Conservation (phyloP, 2,797 vertebrate species). For the Tadarida brasiliensis region DNA sequence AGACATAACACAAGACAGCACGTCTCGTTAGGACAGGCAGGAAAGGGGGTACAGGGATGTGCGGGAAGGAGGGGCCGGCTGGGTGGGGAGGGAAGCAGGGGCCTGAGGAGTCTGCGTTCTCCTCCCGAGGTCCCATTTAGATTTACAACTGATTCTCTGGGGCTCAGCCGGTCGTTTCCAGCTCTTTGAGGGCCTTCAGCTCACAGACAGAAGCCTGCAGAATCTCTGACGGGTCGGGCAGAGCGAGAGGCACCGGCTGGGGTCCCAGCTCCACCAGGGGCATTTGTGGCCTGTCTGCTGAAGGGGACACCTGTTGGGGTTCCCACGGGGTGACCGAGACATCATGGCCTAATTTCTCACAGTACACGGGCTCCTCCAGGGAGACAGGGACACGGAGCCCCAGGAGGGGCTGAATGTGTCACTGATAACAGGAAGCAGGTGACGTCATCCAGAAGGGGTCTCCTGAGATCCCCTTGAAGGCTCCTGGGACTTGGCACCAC, state of each 20-base stretch:
- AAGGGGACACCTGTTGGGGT: conserved; percentile 52
- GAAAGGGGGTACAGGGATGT: neutral
- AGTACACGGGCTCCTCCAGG: too few species aligned
- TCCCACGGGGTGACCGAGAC: neutral
- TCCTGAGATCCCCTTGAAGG: neutral
- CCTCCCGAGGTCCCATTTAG: neutral
- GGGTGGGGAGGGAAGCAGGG: neutral
- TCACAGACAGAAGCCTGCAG: neutral
- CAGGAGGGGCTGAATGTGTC: neutral
- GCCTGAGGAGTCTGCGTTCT: conserved; percentile 66
- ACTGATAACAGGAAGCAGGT: neutral
- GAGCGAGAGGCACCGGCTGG: neutral
- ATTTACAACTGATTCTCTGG: conserved; percentile 55
- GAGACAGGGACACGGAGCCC: neutral
- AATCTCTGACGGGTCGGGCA: neutral
- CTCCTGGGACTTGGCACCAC: neutral
- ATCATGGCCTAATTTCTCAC: neutral
- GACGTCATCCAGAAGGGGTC: neutral
- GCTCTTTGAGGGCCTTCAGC: neutral
- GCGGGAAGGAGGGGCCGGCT: neutral
- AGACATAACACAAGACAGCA: conserved; percentile 16
- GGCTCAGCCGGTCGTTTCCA: conserved; percentile 32
- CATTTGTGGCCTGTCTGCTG: neutral
- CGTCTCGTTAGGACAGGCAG: conserved; percentile 64
- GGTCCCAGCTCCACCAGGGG: neutral